These are phyloP conservation scores for Rhodinocichla rosea DNA, from an alignment of 2,113 vertebrate genomes.

Conservation along the genomic window DNA sequence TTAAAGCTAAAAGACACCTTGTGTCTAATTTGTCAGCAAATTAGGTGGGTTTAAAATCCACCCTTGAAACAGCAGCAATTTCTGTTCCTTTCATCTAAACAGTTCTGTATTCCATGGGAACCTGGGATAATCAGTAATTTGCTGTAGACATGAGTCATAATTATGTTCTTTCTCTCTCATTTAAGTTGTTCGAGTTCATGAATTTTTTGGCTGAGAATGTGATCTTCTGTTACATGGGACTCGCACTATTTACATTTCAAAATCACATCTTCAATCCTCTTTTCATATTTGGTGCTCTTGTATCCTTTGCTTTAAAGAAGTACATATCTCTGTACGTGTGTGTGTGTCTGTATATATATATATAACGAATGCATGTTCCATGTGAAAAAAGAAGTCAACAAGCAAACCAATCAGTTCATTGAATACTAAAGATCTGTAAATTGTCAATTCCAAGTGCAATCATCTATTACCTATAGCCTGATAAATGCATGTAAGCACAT, in stretches of 20 bases:
- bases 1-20: background rate
- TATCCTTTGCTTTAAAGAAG: conserved; percentile 78
- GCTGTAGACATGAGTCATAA: background rate
- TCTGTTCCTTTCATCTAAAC: background rate
- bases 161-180: conserved; percentile 57
- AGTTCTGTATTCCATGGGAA: background rate
- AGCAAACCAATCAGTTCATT: background rate
- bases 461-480: background rate
- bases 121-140: background rate
- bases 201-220: conserved; percentile 88
- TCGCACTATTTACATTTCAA: conserved; percentile 81
- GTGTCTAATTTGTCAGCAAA: background rate
- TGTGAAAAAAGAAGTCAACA: background rate
- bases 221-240: conserved; percentile 89
- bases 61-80: background rate
- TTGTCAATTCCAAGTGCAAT: background rate
- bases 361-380: background rate
- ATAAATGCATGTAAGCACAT: fast-evolving
- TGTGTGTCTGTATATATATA: fast-evolving
- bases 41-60: background rate
- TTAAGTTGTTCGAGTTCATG: conserved; percentile 89
- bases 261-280: conserved; percentile 81
- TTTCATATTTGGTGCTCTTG: conserved; percentile 83
- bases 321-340: background rate
- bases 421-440: background rate